Conservation (phyloP, 37 sponge, comb jelly and placozoan species). For the Aphrocallistes beatrix region DNA sequence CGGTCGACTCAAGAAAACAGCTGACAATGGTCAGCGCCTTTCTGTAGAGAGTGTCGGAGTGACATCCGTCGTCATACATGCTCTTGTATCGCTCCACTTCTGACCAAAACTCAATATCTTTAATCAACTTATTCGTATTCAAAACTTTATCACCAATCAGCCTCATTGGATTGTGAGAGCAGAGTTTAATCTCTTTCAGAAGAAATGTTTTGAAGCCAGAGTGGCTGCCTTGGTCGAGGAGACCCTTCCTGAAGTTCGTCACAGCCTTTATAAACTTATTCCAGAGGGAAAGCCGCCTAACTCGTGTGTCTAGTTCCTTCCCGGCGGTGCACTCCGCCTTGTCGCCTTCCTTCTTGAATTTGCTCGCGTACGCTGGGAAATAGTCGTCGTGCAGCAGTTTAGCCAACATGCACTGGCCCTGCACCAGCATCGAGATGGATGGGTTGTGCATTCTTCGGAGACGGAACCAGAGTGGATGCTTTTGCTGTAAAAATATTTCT, state of each 20-base stretch:
- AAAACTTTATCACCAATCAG: conserved; percentile 36
- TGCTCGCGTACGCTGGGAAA: neutral
- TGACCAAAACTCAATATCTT: conserved; percentile 78
- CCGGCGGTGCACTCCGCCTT: neutral
- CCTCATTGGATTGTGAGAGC: conserved; percentile 19
- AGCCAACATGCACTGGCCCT: conserved; percentile 10
- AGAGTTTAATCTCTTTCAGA: neutral
- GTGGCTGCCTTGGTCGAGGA: neutral
- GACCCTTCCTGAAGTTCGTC: neutral
- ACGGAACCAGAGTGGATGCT: neutral
- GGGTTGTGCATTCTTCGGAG: neutral
- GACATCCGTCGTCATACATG: neutral
- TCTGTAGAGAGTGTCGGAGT: conserved; percentile 38
- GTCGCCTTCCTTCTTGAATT: neutral
- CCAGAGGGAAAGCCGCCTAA: neutral
- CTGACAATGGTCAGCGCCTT: conserved; percentile 81
- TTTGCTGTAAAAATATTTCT: neutral
- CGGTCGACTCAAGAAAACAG: conserved; percentile 70
- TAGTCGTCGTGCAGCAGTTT: neutral
- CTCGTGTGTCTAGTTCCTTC: neutral
- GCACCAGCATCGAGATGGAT: neutral
- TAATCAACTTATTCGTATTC: conserved; percentile 42
- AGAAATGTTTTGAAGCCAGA: neutral
- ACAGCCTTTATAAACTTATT: neutral
- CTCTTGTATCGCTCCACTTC: conserved; percentile 61